phyloP scores from a whole-genome alignment of 1,140 invertebrate genomes.

The Zeugodacus cucurbitae region DNA sequence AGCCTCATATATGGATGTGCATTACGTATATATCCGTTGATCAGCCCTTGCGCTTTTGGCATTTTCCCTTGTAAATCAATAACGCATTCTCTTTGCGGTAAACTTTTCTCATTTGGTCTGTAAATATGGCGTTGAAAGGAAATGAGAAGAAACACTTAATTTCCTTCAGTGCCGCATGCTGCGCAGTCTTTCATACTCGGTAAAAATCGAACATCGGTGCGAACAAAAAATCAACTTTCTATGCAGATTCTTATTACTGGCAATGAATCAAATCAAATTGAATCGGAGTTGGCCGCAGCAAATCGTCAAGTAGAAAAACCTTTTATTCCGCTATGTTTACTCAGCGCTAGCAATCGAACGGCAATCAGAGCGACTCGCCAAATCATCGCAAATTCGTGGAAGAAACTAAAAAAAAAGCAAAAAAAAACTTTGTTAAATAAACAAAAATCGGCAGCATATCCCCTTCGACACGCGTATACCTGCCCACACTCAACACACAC shows the following conservation, averaged over 20 bases:
- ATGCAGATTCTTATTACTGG: constrained; percentile 27
- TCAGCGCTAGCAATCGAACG: constrained; percentile 48
- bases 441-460: background rate
- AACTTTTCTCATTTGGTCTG: constrained; percentile 36
- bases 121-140: background rate
- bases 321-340: constrained; percentile 64
- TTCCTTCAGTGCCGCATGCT: background rate
- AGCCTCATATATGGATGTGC: too few relatives aligned
- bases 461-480: background rate
- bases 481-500: background rate
- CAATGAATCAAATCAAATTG: constrained; percentile 34
- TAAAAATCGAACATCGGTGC: background rate
- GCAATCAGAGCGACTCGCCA: background rate
- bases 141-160: background rate
- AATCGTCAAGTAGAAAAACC: constrained; percentile 64
- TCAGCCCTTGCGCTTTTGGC: background rate
- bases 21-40: too few relatives aligned
- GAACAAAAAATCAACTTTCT: background rate
- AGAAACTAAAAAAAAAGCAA: background rate
- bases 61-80: background rate
- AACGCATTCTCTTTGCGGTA: background rate
- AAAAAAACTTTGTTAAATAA: background rate
- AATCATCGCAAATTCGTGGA: background rate
- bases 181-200: background rate
- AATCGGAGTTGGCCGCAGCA: constrained; percentile 19